Evolutionary conservation across 1,140 invertebrate genomes (phyloP).

Genomic region (Pseudomyrmex pallidus): DNA sequence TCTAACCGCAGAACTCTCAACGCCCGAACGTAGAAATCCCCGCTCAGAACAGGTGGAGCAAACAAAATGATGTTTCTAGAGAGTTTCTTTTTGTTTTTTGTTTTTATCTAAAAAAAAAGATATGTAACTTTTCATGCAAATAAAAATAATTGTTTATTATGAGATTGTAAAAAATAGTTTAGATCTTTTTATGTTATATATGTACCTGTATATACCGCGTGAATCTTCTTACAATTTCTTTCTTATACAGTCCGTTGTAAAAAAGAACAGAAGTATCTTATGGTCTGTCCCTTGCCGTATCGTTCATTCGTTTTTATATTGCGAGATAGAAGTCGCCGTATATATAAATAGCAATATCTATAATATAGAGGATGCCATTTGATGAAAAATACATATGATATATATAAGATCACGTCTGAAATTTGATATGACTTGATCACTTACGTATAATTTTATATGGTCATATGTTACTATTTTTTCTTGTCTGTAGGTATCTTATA

Average conservation of each 20-base stretch:
- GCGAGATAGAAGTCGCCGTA: not conserved
- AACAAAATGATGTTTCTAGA: not conserved
- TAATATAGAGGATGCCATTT: too few species aligned
- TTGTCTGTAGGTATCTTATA: too few species aligned
- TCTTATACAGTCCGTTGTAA: conserved; percentile 2
- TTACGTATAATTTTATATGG: too few species aligned
- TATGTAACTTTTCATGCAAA: not conserved
- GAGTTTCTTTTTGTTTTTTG: not conserved
- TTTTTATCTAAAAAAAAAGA: not conserved
- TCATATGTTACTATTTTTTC: too few species aligned
- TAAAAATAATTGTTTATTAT: not conserved
- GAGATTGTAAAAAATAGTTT: not conserved
- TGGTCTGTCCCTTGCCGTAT: not conserved
- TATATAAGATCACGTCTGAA: too few species aligned
- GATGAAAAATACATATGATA: too few species aligned
- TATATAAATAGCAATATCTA: not conserved
- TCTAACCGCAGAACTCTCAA: not conserved
- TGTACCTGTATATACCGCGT: too few species aligned
- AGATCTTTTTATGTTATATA: too few species aligned
- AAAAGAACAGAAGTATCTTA: conserved; percentile 5
- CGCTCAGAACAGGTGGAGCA: not conserved
- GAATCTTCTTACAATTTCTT: not conserved
- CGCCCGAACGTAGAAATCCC: not conserved
- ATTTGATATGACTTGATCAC: too few species aligned
- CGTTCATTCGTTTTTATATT: not conserved